Evolutionary conservation across 2,113 vertebrate genomes (phyloP).

Genomic region (Brevimyrus niger): DNA sequence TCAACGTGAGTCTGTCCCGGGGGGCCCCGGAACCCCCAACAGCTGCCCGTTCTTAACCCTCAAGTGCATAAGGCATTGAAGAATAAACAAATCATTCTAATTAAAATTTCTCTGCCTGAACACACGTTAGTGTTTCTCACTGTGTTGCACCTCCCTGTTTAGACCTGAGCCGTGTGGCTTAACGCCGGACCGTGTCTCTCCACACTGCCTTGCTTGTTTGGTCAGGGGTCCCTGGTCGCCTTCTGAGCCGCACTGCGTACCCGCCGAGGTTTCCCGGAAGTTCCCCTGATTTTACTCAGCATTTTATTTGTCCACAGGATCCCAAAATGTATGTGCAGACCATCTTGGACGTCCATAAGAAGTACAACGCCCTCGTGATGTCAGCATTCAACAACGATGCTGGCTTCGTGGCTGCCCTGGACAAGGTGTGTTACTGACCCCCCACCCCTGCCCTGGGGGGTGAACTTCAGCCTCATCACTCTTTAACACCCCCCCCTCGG

Average conservation of each 20-base stretch:
- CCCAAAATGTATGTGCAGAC: slow-evolving; percentile 99
- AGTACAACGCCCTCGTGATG: slow-evolving; percentile 97
- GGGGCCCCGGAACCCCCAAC: no score
- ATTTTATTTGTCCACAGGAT: slow-evolving; percentile 60
- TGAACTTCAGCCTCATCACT: no score
- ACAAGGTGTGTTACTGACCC: slow-evolving; percentile 67
- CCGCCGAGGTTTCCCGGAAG: not conserved
- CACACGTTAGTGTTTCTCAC: not conserved
- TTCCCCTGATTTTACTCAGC: not conserved
- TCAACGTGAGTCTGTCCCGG: slow-evolving; percentile 72
- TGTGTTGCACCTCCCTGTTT: not conserved
- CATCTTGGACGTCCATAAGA: slow-evolving; percentile 95
- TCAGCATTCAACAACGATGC: slow-evolving; percentile 98
- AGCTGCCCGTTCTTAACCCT: not conserved
- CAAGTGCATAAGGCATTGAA: not conserved
- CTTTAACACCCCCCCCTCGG: not conserved
- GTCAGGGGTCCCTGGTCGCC: not conserved
- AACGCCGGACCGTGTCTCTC: not conserved
- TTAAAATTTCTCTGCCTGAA: not conserved
- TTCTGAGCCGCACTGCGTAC: not conserved
- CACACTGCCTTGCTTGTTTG: not conserved
- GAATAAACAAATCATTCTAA: not conserved
- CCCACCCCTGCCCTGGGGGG: no score
- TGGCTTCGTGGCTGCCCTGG: slow-evolving; percentile 91
- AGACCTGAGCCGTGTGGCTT: not conserved